Base-by-base conservation (phyloP, 1,140 invertebrate genomes). In the Zophobas morio region DNA sequence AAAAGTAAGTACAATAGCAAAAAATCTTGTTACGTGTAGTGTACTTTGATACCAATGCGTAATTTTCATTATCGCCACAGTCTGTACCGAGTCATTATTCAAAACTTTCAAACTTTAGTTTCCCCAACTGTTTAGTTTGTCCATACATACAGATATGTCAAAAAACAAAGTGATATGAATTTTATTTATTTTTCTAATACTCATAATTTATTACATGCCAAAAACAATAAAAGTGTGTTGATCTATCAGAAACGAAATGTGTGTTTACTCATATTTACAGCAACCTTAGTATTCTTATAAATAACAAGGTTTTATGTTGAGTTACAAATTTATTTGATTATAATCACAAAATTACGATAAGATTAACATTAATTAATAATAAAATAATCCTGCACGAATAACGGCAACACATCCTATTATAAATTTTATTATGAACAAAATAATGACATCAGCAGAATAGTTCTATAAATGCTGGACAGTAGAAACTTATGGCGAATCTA, bases 331-430 rank as follows among this genome's bases (percentile, higher is more conserved):
- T 73, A 73, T 73, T 56, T 73, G 49, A 73, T 73, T 73, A 56
- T 53, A 56, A 73, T 73, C 70, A 73, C 70, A 73, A 73, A 73
- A 73, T 73, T 73, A 73, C 70, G 70, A 73, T 73, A 54, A 73
- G 47, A 70, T 1, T 46, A 73, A 73, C 49, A 73, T 54, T 54
- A 63, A 57, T 57, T 34, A 72, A 72, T 60, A 60, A 70, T 70
- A 39, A 70, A 70, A 46, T 70, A 39, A 54, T 54, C 71, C 71
- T 73, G 71, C 71, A 73, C 71, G 56, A 74, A 74, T 74, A 74
- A 74, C 72, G 53, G 77, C 77, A 78, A 75, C 72, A 70, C 72
- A 78, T 78, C 72, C 77, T 78, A 78, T 73, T 71, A 37, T 63
- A 74, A 78, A 51, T 51, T 78, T 74, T 78, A 74, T 78, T 78